phyloP scores from a whole-genome alignment of 2,113 vertebrate species.

The Poeciliopsis retropinna region DNA sequence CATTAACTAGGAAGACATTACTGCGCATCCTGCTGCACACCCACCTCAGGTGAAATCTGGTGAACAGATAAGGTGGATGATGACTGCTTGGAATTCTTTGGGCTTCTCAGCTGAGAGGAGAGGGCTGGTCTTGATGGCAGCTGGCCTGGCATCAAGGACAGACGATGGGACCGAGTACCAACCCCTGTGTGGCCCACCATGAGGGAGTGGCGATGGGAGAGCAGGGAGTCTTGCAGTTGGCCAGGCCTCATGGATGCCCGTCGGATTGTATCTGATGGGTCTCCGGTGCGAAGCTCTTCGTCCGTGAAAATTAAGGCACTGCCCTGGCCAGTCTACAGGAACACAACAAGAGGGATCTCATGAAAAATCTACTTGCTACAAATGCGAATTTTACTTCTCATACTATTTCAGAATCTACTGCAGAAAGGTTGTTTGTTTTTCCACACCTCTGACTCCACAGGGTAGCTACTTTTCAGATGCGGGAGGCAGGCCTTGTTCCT shows the following conservation, averaged over 20 bases:
- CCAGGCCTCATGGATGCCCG: constrained; percentile 86
- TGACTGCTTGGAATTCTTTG: constrained; percentile 44
- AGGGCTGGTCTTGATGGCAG: constrained; percentile 40
- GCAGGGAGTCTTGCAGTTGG: constrained; percentile 77
- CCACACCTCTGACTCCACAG: constrained; percentile 88
- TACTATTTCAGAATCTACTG: neutral
- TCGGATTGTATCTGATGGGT: constrained; percentile 88
- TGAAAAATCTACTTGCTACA: neutral
- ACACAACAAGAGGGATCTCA: neutral
- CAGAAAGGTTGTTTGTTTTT: neutral
- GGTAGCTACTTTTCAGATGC: constrained; percentile 93
- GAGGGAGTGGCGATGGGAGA: constrained; percentile 77
- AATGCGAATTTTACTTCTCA: neutral
- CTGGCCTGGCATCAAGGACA: constrained; percentile 84
- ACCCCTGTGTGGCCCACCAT: constrained; percentile 68
- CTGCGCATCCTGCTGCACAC: constrained; percentile 7
- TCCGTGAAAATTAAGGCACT: constrained; percentile 81
- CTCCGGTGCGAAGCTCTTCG: constrained; percentile 88
- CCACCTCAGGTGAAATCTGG: constrained; percentile 67
- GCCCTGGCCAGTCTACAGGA: constrained; percentile 74
- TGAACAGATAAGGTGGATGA: constrained; percentile 28
- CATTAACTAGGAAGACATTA: neutral
- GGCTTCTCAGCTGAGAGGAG: constrained; percentile 42
- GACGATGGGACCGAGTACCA: constrained; percentile 43
- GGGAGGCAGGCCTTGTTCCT: constrained; percentile 87